phyloP scores from a whole-genome alignment of 2,888 invertebrate species.

The Hyposoter didymator region DNA sequence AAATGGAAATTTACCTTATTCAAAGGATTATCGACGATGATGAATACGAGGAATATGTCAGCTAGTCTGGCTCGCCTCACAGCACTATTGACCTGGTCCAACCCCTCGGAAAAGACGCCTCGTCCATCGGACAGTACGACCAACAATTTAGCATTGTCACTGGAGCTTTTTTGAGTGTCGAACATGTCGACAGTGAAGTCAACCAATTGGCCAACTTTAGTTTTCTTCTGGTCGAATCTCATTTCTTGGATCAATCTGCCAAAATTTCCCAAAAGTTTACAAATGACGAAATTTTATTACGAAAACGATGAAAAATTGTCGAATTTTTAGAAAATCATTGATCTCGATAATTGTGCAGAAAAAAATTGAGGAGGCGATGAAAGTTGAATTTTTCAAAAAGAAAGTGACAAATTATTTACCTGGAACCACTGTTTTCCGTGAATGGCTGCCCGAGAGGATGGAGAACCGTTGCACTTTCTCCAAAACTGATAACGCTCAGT shows the following conservation, averaged over 20 bases:
- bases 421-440: conserved; percentile 93
- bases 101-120: conserved; percentile 95
- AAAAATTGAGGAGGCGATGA: background rate
- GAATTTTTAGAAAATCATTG: background rate
- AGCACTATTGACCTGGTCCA: conserved; percentile 90
- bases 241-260: conserved; percentile 91
- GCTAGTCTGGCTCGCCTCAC: conserved; percentile 92
- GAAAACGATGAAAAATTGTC: background rate
- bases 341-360: background rate
- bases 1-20: conserved; percentile 88
- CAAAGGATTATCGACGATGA: conserved; percentile 97
- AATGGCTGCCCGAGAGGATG: conserved; percentile 95
- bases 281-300: background rate
- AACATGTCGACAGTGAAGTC: conserved; percentile 91
- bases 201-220: conserved; percentile 93
- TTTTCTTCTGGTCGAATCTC: conserved; percentile 95
- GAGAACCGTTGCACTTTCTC: conserved; percentile 93
- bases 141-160: conserved; percentile 92
- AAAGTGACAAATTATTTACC: conserved; percentile 74
- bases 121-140: conserved; percentile 98
- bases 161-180: conserved; percentile 85
- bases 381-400: background rate
- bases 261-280: conserved; percentile 19
- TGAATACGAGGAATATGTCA: conserved; percentile 96
- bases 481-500: conserved; percentile 95